These are phyloP conservation scores for Ennomos quercinarius DNA, from an alignment of 2,888 invertebrate genomes.

Conservation along the genomic window DNA sequence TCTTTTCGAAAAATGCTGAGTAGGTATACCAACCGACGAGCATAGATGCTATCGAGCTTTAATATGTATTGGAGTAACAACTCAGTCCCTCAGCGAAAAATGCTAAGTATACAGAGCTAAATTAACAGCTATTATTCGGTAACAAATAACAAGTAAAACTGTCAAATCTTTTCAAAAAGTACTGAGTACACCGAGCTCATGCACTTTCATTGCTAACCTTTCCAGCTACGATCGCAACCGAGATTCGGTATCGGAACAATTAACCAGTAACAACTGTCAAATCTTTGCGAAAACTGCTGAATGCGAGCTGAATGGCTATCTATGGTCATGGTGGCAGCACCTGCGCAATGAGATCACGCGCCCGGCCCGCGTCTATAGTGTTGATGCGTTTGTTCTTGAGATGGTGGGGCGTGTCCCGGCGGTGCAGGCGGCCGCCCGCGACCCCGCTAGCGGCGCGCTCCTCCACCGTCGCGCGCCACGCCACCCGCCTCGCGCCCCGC, in stretches of 20 bases:
- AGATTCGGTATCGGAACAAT: not conserved
- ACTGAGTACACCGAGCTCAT: no score
- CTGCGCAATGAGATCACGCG: constrained; percentile 79
- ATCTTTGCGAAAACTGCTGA: constrained; percentile 13
- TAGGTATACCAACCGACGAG: no score
- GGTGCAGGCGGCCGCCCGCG: constrained; percentile 87
- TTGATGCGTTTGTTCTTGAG: constrained; percentile 98
- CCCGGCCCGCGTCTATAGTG: constrained; percentile 75
- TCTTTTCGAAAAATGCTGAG: no score
- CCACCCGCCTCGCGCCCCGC: constrained; percentile 70
- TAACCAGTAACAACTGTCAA: not conserved
- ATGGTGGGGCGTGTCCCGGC: constrained; percentile 99
- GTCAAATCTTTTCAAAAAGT: no score
- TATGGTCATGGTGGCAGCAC: constrained; percentile 52
- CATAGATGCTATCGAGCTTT: no score
- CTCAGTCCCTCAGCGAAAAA: no score
- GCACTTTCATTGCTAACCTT: no score
- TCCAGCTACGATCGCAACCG: no score
- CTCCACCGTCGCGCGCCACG: constrained; percentile 81
- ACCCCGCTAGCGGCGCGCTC: constrained; percentile 57
- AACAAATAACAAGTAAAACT: no score
- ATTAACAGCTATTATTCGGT: no score
- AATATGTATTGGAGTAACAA: no score
- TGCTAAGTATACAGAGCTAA: no score
- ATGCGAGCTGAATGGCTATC: not conserved